Conservation (phyloP, 1,140 invertebrate genomes). For the Stenopsyche tienmushanensis region DNA sequence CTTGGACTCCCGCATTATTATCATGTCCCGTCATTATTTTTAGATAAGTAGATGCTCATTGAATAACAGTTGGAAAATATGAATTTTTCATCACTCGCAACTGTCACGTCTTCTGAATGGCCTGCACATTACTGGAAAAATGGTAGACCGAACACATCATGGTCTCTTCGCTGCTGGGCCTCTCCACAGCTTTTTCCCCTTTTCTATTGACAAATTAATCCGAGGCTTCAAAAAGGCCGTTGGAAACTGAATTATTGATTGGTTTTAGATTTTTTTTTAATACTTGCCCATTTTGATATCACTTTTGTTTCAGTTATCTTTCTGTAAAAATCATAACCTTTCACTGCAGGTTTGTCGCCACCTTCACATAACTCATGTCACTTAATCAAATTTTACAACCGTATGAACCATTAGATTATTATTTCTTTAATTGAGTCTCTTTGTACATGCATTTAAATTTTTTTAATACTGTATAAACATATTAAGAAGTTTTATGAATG, state of each 20-base stretch:
- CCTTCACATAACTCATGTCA: slow-evolving; percentile 19
- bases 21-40: slow-evolving; percentile 55
- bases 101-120: slow-evolving; percentile 40
- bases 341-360: slow-evolving; percentile 16
- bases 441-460: slow-evolving; percentile 12
- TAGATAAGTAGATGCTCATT: slow-evolving; percentile 58
- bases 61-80: slow-evolving; percentile 55
- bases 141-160: slow-evolving; percentile 12
- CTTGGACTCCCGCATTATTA: slow-evolving; percentile 59
- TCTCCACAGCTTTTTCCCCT: slow-evolving; percentile 12
- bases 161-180: slow-evolving; percentile 6
- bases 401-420: not conserved
- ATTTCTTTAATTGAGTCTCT: slow-evolving; percentile 4
- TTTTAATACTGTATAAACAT: not conserved
- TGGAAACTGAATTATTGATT: slow-evolving; percentile 25
- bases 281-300: slow-evolving; percentile 8
- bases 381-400: not conserved
- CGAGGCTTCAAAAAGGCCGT: slow-evolving; percentile 31
- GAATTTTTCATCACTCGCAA: slow-evolving; percentile 49
- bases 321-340: not conserved
- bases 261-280: slow-evolving; percentile 14
- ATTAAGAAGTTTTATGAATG: not conserved
- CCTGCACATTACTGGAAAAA: slow-evolving; percentile 14
- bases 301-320: not conserved
- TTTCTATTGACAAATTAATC: slow-evolving; percentile 16